Conservation (phyloP, 2,888 invertebrate genomes). For the Steinernema hermaphroditum region DNA sequence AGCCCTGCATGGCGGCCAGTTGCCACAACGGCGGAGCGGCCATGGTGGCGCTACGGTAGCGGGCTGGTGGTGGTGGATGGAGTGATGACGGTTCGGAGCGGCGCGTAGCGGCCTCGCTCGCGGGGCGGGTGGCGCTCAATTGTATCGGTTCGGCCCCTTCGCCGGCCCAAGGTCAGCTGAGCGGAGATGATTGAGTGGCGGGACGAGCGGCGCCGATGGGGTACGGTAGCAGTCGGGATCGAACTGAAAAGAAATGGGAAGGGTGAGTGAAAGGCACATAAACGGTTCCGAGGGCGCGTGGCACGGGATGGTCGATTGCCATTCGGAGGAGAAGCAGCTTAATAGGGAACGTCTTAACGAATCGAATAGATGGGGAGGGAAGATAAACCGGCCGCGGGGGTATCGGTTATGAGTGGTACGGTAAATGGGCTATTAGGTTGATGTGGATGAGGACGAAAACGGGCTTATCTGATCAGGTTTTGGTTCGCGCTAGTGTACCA, state of each 20-base stretch:
- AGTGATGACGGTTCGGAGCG: constrained; percentile 2
- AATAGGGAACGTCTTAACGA: background rate
- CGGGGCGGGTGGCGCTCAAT: background rate
- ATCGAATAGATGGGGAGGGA: background rate
- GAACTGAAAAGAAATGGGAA: background rate
- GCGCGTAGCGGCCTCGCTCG: constrained; percentile 21
- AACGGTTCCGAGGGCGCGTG: constrained; percentile 20
- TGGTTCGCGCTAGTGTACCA: background rate
- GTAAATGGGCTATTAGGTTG: no score
- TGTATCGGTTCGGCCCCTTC: constrained; percentile 30
- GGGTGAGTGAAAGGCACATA: background rate
- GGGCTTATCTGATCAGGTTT: no score
- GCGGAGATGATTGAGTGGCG: background rate
- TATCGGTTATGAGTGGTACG: no score
- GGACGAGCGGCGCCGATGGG: background rate
- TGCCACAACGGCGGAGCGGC: constrained; percentile 30
- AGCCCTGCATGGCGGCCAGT: constrained; percentile 25
- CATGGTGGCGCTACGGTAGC: background rate
- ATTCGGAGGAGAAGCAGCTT: background rate
- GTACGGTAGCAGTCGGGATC: constrained; percentile 23
- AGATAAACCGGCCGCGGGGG: background rate
- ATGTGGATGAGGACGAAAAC: no score
- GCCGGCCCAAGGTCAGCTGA: constrained; percentile 25
- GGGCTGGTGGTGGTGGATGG: background rate
- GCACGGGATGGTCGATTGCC: constrained; percentile 21